Base-by-base conservation (phyloP, 2,113 vertebrate genomes). In the Microcebus murinus region DNA sequence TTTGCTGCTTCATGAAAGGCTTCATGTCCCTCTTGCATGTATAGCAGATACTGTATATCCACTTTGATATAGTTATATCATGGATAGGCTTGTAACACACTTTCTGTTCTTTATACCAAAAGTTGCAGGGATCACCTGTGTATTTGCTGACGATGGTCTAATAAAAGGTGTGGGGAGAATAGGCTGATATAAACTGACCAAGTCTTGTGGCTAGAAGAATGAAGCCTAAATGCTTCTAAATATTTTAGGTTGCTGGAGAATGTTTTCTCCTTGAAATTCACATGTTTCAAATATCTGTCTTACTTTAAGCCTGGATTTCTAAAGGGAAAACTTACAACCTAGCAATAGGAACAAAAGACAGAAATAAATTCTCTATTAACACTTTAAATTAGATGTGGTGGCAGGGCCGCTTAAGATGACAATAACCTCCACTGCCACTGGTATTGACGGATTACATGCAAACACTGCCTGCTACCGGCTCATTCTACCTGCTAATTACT, bases 401-500 rank as follows among this genome's bases (percentile, higher is more conserved):
- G 95, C 90, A 96, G 96, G 97, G 90, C 97, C 10, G 8, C 95
- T 97, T 55, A 88, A 98, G 96, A 98, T 82, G 97, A 97, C 96
- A 98, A 90, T 98, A 96, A 97, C 96, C 95, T 68, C 93, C 63
- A 94, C 84, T 87, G 96, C 79, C 97, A 93, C 65, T 98, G 88
- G 91, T 97, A 91, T 76, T 92, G 97, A 98, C 1, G 6, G 92
- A 98, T 96, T 97, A 97, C 74, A 97, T 93, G 94, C 97, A 96
- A 98, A 98, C 96, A 79, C 82, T 68, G 95, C 92, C 95, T 98
- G 95, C 97, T 98, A 97, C 98, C 97, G 94, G 86, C 93, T 98
- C 98, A 98, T 98, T 98, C 97, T 97, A 98, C 96, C 97, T 98
- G 96, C 97, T 99, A 98, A 98, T 99, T 98, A 98, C 97, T 97